Percentiles rank a stretch among this genome's conserved stretches.
Evolutionary conservation across 2,113 vertebrate species (phyloP).

Genomic region (Camelus dromedarius): DNA sequence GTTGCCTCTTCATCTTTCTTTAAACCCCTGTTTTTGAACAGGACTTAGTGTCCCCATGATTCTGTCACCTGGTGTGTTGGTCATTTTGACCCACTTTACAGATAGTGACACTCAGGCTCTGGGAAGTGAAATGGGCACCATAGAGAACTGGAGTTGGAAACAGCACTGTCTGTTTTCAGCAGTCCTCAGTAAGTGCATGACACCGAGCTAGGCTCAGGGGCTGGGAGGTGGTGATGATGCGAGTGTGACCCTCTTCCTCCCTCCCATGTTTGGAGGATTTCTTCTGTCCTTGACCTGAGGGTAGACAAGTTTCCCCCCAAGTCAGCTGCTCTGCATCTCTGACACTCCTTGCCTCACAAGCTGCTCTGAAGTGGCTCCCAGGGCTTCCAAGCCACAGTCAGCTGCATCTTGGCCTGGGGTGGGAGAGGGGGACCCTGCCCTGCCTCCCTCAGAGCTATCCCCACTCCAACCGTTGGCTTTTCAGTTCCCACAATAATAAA

Average conservation of each 20-base stretch:
- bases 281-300: not conserved
- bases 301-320: not conserved
- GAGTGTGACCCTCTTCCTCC: not conserved
- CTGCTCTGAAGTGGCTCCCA: not conserved
- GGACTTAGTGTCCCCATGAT: not conserved
- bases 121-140: not conserved
- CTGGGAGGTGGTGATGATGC: not conserved
- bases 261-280: not conserved
- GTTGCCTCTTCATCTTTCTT: not conserved
- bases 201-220: not conserved
- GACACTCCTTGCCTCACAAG: not conserved
- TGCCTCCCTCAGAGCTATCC: not conserved
- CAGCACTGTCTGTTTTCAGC: not conserved
- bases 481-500: not conserved
- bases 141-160: not conserved
- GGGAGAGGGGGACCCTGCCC: fast-evolving
- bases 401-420: not conserved
- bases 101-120: not conserved
- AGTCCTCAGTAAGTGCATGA: not conserved
- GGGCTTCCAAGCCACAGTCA: not conserved
- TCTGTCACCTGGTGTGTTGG: not conserved
- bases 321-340: not conserved
- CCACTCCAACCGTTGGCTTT: not conserved
- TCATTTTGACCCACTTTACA: not conserved
- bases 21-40: not conserved